Percentiles rank a stretch among this genome's conserved stretches.
phyloP scores from a whole-genome alignment of 2,113 vertebrate species.

The Trogon melanurus region DNA sequence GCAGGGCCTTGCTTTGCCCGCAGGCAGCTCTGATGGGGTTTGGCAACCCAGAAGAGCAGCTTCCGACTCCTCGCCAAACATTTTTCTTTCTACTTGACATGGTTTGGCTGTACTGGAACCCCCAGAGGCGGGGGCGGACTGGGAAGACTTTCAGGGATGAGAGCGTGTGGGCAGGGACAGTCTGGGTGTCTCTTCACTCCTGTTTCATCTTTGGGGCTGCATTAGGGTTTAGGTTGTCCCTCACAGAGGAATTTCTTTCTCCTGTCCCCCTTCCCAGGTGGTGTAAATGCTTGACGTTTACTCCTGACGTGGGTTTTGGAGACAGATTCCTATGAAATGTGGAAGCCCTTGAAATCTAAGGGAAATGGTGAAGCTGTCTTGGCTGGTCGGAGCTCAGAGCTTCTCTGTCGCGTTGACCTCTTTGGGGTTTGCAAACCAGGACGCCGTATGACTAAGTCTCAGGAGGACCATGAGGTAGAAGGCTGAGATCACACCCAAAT shows the following conservation, averaged over 20 bases:
- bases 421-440: background rate
- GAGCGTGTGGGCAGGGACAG: background rate
- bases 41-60: constrained; percentile 34
- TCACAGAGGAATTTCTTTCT: background rate
- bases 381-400: background rate
- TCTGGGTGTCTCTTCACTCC: background rate
- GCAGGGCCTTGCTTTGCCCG: background rate
- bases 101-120: background rate
- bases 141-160: background rate
- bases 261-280: background rate
- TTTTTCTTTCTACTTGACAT: background rate
- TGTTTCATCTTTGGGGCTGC: background rate
- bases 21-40: constrained; percentile 41
- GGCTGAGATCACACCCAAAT: background rate
- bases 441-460: background rate
- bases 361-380: background rate
- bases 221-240: background rate
- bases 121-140: background rate
- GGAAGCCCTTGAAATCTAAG: background rate
- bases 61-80: background rate
- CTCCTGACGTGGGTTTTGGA: background rate
- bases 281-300: background rate
- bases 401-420: background rate
- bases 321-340: background rate
- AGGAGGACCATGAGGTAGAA: background rate